Evolutionary conservation across 1,140 invertebrate genomes (phyloP).

Genomic region (Pseudomyrmex gracilis): DNA sequence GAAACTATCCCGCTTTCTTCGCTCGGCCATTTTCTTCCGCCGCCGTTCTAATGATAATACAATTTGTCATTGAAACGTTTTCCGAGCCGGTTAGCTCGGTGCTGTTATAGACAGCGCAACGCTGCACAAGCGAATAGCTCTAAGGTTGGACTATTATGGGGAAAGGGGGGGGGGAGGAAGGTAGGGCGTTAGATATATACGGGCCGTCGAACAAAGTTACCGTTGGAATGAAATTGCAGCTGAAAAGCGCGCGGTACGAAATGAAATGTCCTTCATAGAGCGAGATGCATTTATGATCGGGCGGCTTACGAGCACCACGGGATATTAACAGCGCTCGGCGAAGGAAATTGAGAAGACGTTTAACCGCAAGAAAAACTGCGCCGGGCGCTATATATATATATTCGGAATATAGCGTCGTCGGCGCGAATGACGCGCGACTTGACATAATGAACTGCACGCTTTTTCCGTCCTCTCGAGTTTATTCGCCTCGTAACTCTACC

Average conservation of each 20-base stretch:
- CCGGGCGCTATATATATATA: not conserved
- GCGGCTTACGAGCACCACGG: conserved; percentile 51
- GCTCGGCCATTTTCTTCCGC: conserved; percentile 19
- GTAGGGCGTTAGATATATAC: conserved; percentile 14
- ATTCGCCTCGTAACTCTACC: not conserved
- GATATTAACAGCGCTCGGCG: conserved; percentile 18
- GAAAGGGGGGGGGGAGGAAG: conserved; percentile 40
- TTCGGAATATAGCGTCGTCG: not conserved
- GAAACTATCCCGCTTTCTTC: conserved; percentile 4
- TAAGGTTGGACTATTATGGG: conserved; percentile 50
- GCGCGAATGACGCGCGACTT: not conserved
- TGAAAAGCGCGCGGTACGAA: conserved; percentile 45
- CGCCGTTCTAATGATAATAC: conserved; percentile 51
- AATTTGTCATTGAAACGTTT: conserved; percentile 59
- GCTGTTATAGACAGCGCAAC: conserved; percentile 35
- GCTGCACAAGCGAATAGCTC: conserved; percentile 26
- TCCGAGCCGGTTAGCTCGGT: conserved; percentile 39
- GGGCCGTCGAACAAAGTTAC: conserved; percentile 50
- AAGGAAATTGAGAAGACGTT: conserved; percentile 39
- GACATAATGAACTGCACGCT: not conserved
- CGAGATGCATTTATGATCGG: conserved; percentile 52
- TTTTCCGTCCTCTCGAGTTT: not conserved
- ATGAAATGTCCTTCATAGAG: conserved; percentile 49
- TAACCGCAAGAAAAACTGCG: not conserved
- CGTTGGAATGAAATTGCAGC: conserved; percentile 52